A percentile compares a stretch with the other conserved stretches of the same genome.
phyloP scores from a whole-genome alignment of 1,140 invertebrate species.

The Temnothorax curvispinosus region DNA sequence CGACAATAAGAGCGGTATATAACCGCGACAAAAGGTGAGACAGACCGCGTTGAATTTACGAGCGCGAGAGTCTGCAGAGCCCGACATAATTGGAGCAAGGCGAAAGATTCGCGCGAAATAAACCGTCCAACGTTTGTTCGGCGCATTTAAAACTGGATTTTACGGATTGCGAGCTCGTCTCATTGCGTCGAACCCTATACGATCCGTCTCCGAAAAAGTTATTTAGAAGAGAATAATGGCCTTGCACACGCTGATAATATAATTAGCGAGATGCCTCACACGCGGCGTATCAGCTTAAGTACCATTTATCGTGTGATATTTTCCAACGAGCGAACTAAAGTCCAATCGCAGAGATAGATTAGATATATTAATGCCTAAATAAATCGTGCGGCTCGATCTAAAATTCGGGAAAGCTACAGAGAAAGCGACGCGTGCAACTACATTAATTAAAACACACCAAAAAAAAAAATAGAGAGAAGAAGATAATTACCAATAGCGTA shows the following conservation, averaged over 20 bases:
- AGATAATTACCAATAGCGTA: conserved; percentile 58
- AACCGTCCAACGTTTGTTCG: neutral
- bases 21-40: neutral
- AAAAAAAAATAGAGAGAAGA: neutral
- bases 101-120: neutral
- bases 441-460: neutral
- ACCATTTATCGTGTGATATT: neutral
- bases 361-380: neutral
- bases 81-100: neutral
- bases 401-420: neutral
- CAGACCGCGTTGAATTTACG: neutral
- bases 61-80: neutral
- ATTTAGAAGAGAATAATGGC: neutral
- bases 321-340: neutral
- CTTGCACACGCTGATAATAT: neutral
- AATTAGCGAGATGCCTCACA: neutral
- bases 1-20: too few species aligned
- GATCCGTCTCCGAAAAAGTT: neutral
- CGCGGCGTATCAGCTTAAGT: neutral
- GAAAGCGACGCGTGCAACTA: neutral
- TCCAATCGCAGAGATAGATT: neutral
- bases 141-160: neutral
- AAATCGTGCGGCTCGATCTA: neutral
- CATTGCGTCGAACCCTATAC: neutral
- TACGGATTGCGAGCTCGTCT: neutral